A percentile compares a stretch with the other conserved stretches of the same genome.
These are phyloP conservation scores for Echinops telfairi DNA, from an alignment of 2,113 vertebrate species.

Conservation along the genomic window DNA sequence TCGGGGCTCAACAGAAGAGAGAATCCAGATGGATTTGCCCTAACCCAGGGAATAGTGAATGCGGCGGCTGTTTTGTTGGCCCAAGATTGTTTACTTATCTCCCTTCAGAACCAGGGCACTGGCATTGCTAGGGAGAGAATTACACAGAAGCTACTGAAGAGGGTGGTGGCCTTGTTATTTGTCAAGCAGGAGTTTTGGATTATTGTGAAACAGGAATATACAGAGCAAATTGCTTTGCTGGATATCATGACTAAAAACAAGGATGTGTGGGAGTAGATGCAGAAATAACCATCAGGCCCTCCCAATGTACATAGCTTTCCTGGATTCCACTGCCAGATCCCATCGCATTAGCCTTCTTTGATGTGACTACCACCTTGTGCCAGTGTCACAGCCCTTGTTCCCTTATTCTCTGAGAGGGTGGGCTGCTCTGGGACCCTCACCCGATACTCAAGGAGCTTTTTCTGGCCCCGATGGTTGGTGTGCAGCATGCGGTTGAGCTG, in stretches of 20 bases:
- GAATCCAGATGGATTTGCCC: neutral
- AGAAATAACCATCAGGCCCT: constrained; percentile 29
- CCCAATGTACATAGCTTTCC: neutral
- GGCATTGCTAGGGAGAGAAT: neutral
- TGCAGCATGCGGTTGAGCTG: constrained; percentile 83
- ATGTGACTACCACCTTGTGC: neutral
- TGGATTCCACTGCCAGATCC: neutral
- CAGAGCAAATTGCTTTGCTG: constrained; percentile 40
- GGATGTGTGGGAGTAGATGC: neutral
- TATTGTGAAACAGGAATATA: neutral
- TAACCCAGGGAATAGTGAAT: constrained; percentile 36
- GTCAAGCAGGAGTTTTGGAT: constrained; percentile 37
- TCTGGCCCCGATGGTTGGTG: neutral
- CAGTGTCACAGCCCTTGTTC: fast-evolving
- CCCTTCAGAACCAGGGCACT: constrained; percentile 8
- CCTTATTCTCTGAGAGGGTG: neutral
- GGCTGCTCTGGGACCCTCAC: constrained; percentile 64
- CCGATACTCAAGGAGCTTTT: constrained; percentile 52
- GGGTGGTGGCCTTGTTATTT: constrained; percentile 31
- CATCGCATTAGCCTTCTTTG: constrained; percentile 32
- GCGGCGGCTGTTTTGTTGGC: constrained; percentile 39
- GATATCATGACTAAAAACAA: neutral
- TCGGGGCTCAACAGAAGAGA: constrained; percentile 35
- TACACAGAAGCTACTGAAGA: constrained; percentile 36
- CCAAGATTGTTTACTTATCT: constrained; percentile 45